phyloP scores from a whole-genome alignment of 1,140 invertebrate species.

The Penaeus chinensis region DNA sequence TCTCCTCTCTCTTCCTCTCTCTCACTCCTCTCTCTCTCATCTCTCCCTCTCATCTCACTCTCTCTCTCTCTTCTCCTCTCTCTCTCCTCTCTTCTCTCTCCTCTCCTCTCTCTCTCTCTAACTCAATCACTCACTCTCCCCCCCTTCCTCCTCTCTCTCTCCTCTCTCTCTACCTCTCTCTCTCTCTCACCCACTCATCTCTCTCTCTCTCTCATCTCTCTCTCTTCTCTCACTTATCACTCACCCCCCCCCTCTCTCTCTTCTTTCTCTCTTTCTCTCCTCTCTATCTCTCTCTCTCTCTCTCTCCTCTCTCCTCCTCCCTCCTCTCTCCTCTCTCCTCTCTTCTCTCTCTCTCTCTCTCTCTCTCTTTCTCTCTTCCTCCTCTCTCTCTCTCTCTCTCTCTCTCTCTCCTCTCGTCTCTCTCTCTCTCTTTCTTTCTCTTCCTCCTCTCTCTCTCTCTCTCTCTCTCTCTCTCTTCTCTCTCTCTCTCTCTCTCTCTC shows the following conservation, averaged over 20 bases:
- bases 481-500: no score
- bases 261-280: no score
- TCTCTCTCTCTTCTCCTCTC: neutral
- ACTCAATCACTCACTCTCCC: neutral
- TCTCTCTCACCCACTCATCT: neutral
- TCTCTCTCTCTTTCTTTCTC: neutral
- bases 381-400: neutral
- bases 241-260: no score
- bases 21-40: neutral
- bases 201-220: neutral
- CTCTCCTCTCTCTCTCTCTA: no score
- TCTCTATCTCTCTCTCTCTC: no score
- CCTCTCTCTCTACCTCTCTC: neutral
- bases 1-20: neutral
- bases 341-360: neutral
- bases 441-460: neutral
- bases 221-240: neutral
- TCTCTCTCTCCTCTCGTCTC: neutral
- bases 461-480: neutral
- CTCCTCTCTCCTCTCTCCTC: neutral
- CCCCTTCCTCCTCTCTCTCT: neutral
- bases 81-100: neutral
- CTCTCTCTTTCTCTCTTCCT: neutral
- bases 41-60: neutral
- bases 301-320: no score